Conservation (phyloP, 2,888 invertebrate species). For the Perithous albicinctus region DNA sequence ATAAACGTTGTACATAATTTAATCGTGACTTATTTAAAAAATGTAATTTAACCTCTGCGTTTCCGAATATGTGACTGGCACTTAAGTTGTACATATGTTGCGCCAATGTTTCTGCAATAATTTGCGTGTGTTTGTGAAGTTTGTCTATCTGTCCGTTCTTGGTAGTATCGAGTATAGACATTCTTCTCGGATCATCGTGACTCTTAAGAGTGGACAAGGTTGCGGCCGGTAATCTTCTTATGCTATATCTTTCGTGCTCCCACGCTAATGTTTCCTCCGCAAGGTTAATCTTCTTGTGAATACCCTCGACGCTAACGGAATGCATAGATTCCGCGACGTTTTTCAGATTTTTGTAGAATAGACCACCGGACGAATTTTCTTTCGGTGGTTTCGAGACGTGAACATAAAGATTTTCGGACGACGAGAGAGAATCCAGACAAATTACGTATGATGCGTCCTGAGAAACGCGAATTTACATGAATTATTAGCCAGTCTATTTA, state of each 20-base stretch:
- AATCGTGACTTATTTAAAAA: too few relatives aligned
- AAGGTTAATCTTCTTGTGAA: constrained; percentile 98
- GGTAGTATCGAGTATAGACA: constrained; percentile 88
- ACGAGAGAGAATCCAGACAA: constrained; percentile 93
- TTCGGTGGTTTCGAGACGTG: constrained; percentile 99
- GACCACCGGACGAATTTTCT: constrained; percentile 91
- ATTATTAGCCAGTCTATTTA: too few relatives aligned
- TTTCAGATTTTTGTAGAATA: constrained; percentile 88
- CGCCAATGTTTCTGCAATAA: constrained; percentile 94
- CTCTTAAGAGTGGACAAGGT: constrained; percentile 93
- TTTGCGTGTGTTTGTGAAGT: constrained; percentile 89
- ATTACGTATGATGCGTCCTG: constrained; percentile 95
- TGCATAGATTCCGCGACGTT: constrained; percentile 85
- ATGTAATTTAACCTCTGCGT: constrained; percentile 92
- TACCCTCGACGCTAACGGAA: constrained; percentile 87
- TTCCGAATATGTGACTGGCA: constrained; percentile 89
- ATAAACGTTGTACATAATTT: background rate
- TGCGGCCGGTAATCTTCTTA: constrained; percentile 95
- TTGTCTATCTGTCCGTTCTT: constrained; percentile 87
- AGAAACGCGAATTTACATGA: background rate
- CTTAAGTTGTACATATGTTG: constrained; percentile 91
- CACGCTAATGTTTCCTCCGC: constrained; percentile 96
- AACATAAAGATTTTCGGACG: constrained; percentile 89
- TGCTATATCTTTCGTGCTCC: constrained; percentile 99
- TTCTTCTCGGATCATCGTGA: constrained; percentile 88